Evolutionary conservation across 2,888 invertebrate genomes (phyloP).

Genomic region (Linyphia triangularis): DNA sequence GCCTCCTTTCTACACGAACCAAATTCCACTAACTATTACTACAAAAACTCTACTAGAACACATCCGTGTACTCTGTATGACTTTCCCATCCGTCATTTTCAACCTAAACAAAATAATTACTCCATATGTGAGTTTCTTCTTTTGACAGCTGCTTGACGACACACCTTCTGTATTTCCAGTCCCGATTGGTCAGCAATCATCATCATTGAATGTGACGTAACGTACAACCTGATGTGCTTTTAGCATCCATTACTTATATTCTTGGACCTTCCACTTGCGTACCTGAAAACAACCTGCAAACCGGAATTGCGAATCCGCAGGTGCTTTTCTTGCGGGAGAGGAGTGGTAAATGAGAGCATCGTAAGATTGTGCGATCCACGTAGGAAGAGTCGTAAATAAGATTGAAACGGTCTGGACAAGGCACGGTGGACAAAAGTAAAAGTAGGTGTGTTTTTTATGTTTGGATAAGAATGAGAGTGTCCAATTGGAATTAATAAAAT

Average conservation of each 20-base stretch:
- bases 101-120: background rate
- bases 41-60: no score
- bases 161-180: conserved; percentile 12
- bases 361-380: conserved; percentile 32
- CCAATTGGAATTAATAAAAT: no score
- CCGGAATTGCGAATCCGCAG: conserved; percentile 41
- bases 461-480: no score
- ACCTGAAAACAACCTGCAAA: conserved; percentile 2
- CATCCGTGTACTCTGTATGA: no score
- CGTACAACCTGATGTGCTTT: background rate
- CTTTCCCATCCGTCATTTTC: background rate
- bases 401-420: background rate
- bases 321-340: conserved; percentile 14
- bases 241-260: background rate
- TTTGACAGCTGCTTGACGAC: conserved; percentile 31
- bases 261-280: conserved; percentile 5
- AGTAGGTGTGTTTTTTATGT: conserved; percentile 4
- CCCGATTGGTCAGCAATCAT: conserved; percentile 6
- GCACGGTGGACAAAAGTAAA: background rate
- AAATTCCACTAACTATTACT: no score
- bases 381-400: conserved; percentile 30
- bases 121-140: background rate
- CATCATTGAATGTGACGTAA: conserved; percentile 20
- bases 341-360: conserved; percentile 11
- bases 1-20: no score